Evolutionary conservation across 2,888 invertebrate genomes (phyloP).

Genomic region (Mythimna lalbum): DNA sequence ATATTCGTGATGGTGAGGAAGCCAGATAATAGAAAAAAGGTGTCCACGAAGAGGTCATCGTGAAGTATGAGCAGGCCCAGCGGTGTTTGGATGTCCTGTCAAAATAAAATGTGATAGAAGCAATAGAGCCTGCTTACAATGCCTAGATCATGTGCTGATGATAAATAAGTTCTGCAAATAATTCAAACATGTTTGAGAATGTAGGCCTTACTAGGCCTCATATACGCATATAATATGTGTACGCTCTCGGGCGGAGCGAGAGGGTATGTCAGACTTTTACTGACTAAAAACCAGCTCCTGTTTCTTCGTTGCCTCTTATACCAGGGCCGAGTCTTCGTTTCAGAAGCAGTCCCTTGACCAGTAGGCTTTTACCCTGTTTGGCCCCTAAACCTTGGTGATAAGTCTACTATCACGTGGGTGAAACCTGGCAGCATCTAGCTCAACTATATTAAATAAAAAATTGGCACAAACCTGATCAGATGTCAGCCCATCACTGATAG

Average conservation of each 20-base stretch:
- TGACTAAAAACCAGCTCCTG: no score
- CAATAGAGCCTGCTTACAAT: background rate
- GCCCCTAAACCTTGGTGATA: no score
- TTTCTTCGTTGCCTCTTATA: no score
- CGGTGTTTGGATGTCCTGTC: conserved; percentile 70
- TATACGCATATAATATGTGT: no score
- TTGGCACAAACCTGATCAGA: conserved; percentile 86
- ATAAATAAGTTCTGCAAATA: background rate
- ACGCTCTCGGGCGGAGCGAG: no score
- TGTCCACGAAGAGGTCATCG: conserved; percentile 92
- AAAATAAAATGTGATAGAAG: background rate
- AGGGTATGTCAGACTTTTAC: no score
- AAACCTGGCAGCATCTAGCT: no score
- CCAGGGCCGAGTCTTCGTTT: no score
- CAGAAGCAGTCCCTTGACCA: no score
- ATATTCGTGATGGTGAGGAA: conserved; percentile 89
- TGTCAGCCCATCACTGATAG: conserved; percentile 89
- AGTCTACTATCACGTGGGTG: no score
- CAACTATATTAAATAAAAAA: background rate
- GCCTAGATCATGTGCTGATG: background rate
- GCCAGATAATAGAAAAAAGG: conserved; percentile 92
- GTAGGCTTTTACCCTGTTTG: no score
- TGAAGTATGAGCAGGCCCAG: conserved; percentile 88
- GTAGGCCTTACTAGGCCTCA: no score
- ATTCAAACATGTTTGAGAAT: background rate